Conservation (phyloP, 2,113 vertebrate species). For the Podiceps cristatus region DNA sequence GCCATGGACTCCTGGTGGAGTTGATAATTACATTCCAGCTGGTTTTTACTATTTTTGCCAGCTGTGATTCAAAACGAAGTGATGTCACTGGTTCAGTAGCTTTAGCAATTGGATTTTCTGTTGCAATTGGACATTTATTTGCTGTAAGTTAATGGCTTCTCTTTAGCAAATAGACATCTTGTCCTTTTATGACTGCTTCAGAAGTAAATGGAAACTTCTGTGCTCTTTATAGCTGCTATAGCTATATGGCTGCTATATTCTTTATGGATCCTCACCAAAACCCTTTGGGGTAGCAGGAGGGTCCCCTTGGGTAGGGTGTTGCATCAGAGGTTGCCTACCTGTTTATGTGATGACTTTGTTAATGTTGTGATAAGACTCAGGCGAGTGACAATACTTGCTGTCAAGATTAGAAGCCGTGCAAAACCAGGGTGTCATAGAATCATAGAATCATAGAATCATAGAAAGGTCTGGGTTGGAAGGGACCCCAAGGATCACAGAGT, state of each 20-base stretch:
- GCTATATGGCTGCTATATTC: not conserved
- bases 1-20: conserved; percentile 92
- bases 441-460: too few species aligned
- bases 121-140: conserved; percentile 94
- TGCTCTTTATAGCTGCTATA: not conserved
- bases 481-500: too few species aligned
- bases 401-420: not conserved
- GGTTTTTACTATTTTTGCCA: conserved; percentile 96
- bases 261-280: not conserved
- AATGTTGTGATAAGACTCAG: not conserved
- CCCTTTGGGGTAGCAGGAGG: not conserved
- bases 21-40: conserved; percentile 95
- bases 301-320: not conserved
- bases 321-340: not conserved
- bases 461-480: too few species aligned
- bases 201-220: conserved; percentile 1
- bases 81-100: conserved; percentile 91
- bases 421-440: too few species aligned
- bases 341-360: not conserved
- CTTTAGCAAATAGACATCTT: conserved; percentile 31
- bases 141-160: conserved; percentile 85
- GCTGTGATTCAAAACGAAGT: conserved; percentile 91
- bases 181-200: not conserved
- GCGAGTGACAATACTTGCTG: not conserved
- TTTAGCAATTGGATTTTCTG: conserved; percentile 92